A percentile compares a stretch with the other conserved stretches of the same genome.
phyloP scores from a whole-genome alignment of 2,113 vertebrate species.

The Sitta europaea region DNA sequence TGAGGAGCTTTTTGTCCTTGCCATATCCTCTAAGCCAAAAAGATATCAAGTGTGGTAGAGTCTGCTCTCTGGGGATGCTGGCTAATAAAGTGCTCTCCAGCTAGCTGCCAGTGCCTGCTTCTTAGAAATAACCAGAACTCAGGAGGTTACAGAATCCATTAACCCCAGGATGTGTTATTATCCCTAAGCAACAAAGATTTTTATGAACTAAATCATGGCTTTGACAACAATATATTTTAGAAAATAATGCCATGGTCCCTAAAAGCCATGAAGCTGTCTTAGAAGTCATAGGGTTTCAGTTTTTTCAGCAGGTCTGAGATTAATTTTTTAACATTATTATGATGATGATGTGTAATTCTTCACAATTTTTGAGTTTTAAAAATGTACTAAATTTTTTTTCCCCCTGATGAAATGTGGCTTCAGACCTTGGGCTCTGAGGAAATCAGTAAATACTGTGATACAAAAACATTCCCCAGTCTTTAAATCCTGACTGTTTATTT shows the following conservation, averaged over 20 bases:
- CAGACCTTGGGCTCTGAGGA: background rate
- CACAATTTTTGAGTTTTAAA: background rate
- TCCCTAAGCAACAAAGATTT: background rate
- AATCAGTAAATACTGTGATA: background rate
- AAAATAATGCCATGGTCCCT: background rate
- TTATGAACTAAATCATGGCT: background rate
- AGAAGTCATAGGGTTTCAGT: background rate
- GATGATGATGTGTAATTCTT: background rate
- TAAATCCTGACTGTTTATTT: background rate
- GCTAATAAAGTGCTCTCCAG: background rate
- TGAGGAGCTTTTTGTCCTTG: conserved; percentile 3
- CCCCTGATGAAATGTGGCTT: background rate
- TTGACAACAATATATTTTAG: background rate
- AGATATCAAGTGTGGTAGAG: background rate
- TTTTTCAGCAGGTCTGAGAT: background rate
- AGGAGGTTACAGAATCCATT: background rate
- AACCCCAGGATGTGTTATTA: background rate
- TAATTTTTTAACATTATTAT: background rate
- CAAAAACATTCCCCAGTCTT: background rate
- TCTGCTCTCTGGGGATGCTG: background rate
- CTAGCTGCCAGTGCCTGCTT: background rate
- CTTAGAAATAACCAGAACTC: background rate
- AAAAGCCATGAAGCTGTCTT: background rate
- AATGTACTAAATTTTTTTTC: background rate
- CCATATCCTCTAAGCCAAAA: background rate